Percentiles rank a stretch among this genome's conserved stretches.
Evolutionary conservation across 2,113 vertebrate species (phyloP).

Genomic region (Aptenodytes forsteri): DNA sequence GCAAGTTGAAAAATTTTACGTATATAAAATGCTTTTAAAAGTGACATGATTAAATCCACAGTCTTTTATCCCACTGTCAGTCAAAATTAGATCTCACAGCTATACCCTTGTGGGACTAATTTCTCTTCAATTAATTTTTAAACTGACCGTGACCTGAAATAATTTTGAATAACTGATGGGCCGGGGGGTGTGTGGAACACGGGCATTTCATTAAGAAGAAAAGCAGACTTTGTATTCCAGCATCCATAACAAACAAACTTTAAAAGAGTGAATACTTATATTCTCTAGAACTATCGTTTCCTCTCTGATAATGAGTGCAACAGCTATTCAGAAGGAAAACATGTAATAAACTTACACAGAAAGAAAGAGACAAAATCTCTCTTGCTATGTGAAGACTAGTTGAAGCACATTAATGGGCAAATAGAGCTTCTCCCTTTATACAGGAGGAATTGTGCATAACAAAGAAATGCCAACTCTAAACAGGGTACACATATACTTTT

Average conservation of each 20-base stretch:
- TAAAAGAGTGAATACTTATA: neutral
- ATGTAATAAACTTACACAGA: neutral
- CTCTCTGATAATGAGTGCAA: neutral
- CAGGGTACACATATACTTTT: neutral
- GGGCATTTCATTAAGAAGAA: neutral
- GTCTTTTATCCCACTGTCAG: neutral
- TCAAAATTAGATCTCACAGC: slow-evolving; percentile 24
- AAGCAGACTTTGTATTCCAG: neutral
- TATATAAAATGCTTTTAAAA: neutral
- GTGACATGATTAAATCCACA: neutral
- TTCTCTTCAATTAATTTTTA: slow-evolving; percentile 58
- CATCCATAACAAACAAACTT: neutral
- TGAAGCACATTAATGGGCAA: neutral
- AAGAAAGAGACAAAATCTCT: neutral
- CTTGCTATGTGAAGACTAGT: neutral
- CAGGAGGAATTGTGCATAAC: neutral
- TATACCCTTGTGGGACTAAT: slow-evolving; percentile 10
- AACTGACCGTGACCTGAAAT: slow-evolving; percentile 1
- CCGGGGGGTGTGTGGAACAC: neutral
- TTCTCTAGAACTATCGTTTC: neutral
- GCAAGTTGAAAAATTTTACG: neutral
- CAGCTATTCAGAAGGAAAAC: neutral
- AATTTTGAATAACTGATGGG: neutral
- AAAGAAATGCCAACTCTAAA: neutral
- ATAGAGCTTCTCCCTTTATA: neutral